Evolutionary conservation across 2,797 vertebrate genomes (phyloP), one percentile per base, ranked within the genome.

Genomic region (Falco cherrug): DNA sequence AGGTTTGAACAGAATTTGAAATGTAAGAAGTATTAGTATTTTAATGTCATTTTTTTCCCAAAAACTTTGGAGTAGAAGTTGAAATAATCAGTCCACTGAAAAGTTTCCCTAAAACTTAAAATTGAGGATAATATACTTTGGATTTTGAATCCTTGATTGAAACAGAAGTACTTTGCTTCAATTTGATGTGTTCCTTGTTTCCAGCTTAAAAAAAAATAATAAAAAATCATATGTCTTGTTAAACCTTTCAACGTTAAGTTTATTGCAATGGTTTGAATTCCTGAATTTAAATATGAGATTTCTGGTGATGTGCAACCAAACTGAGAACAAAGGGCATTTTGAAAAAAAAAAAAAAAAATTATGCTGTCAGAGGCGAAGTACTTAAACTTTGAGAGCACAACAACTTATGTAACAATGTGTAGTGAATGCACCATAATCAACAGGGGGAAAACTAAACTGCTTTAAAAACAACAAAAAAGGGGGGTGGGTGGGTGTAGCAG

Each of bases 11-110:
- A 63, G 60, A 68, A 63, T 16, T 33, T 51, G 29, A 70, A 80
- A 59, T n/a, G 0, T 33, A 65, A 57, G 21, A 74, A 61, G 3
- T 53, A 31, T 19, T 80, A 39, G 9, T 73, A 37, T 41, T 82
- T 89, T 28, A 84, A 18, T 16, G 16, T 6, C 3, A 0, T 0
- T 2, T 6, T 43, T 33, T 4, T 11, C 39, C 0, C 5, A 5
- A 4, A 9, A 35, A 9, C 29, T 68, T 10, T 65, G 15, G 35
- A 67, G 28, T 64, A 51, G 13, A 67, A 60, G 4, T 33, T 89
- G 39, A 51, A 91, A 60, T 47, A 70, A 11, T 13, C 31, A 24
- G 7, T 89, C 24, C 9, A 11, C 26, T 73, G 20, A 21, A 60
- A 89, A 74, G 4, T 15, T 33, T 69, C 6, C 4, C 11, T 25